Base-by-base conservation (phyloP, 2,888 invertebrate species). In the Catotricha subobsoleta region DNA sequence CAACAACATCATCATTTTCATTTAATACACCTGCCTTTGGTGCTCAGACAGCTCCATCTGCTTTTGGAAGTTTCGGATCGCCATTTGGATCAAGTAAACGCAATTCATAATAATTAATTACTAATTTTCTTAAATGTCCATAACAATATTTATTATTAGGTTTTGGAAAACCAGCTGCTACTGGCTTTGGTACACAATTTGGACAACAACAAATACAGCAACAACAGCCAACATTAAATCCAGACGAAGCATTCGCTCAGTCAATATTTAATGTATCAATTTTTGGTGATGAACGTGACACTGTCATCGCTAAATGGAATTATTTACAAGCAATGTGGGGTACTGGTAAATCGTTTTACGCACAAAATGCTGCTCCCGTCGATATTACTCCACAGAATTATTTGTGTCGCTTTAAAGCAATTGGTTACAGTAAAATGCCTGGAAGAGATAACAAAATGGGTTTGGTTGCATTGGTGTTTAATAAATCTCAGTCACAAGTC, bases 261-360 rank as follows among this genome's bases (percentile, higher is more conserved):
- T 77, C 82, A 0, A 76, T 84, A 2, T 76, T 79, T 49, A 79
- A 79, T 54, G 80, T 80, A 46, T 76, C 76, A 39, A 73, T 95
- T 38, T 97, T 84, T 58, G 90, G 90, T 13, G 97, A 98, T 59
- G 97, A 98, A 56, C 68, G 95, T 27, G 97, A 98, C 58, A 79
- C 80, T 44, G 81, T 91, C 21, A 69, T 98, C 23, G 88, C 90
- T 3, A 83, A 86, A 56, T 92, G 92, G 82, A 98, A 98, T 60
- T 79, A 91, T 52, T 66, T 97, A 38, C 94, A 95, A 62, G 60
- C 63, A n/a, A 55, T 60, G 56, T 62, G 61, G 62, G 63, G 63
- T 15, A 57, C 59, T 64, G 77, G 79, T 3, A 79, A 80, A 59
- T 76, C 80, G 1, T 88, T 79, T 56, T 90, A 83, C 58, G 77